A percentile compares a stretch with the other conserved stretches of the same genome.
phyloP scores from a whole-genome alignment of 2,797 vertebrate species.

The Botia almorhae region DNA sequence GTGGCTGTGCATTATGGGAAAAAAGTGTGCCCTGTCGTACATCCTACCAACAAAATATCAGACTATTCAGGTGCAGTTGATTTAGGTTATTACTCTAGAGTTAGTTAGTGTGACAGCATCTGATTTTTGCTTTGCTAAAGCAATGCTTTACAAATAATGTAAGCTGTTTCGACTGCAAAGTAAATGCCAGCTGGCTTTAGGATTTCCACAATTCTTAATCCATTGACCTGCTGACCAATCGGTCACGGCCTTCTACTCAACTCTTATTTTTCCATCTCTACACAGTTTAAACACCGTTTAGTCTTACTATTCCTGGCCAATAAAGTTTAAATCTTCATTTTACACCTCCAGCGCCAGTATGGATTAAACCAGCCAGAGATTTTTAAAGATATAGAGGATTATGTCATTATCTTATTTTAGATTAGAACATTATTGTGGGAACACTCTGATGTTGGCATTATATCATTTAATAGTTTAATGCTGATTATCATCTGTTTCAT shows the following conservation, averaged over 20 bases:
- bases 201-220: slow-evolving; percentile 74
- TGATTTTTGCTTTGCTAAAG: slow-evolving; percentile 11
- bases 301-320: neutral
- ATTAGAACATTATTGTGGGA: neutral
- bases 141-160: slow-evolving; percentile 58
- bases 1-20: slow-evolving; percentile 11
- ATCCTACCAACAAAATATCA: slow-evolving; percentile 22
- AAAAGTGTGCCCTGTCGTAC: neutral
- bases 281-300: slow-evolving; percentile 29
- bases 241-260: slow-evolving; percentile 58
- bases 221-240: slow-evolving; percentile 56
- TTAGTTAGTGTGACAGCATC: slow-evolving; percentile 32
- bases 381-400: neutral
- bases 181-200: slow-evolving; percentile 73
- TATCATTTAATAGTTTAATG: slow-evolving; percentile 8
- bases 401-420: slow-evolving; percentile 12
- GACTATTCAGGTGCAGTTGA: slow-evolving; percentile 21
- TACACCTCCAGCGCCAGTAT: slow-evolving; percentile 8
- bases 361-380: slow-evolving; percentile 28
- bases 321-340: slow-evolving; percentile 21
- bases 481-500: slow-evolving; percentile 4
- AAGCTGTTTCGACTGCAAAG: slow-evolving; percentile 66
- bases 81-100: slow-evolving; percentile 13
- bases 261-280: slow-evolving; percentile 32
- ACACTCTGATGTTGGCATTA: slow-evolving; percentile 17